Percentiles rank a stretch among this genome's conserved stretches.
Evolutionary conservation across 2,113 vertebrate species (phyloP).

Genomic region (Lagopus muta): DNA sequence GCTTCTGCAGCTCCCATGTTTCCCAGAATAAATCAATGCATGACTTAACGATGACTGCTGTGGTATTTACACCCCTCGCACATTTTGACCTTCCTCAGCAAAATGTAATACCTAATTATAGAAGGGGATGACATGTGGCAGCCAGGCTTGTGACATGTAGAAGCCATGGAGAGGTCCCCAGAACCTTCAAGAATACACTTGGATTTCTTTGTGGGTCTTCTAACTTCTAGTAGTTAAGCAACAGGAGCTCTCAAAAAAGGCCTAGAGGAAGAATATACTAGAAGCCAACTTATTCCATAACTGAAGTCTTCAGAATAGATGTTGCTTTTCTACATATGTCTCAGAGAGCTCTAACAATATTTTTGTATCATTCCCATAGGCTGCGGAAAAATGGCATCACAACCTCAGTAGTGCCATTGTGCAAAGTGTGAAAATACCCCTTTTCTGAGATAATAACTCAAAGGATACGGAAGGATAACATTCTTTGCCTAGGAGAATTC

Average conservation of each 20-base stretch:
- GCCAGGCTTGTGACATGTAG: neutral
- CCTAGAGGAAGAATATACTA: neutral
- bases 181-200: neutral
- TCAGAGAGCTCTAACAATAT: neutral
- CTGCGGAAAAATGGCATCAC: neutral
- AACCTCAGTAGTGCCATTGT: neutral
- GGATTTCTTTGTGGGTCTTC: slow-evolving; percentile 3
- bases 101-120: slow-evolving; percentile 56
- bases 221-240: neutral
- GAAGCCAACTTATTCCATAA: neutral
- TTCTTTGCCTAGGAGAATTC: neutral
- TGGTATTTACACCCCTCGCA: slow-evolving; percentile 42
- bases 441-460: neutral
- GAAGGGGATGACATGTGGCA: slow-evolving; percentile 1
- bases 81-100: slow-evolving; percentile 61
- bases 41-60: slow-evolving; percentile 58
- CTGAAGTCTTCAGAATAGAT: neutral
- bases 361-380: slow-evolving; percentile 16
- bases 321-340: neutral
- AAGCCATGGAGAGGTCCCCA: neutral
- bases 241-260: neutral
- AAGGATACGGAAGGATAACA: fast-evolving
- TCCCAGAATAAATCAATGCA: slow-evolving; percentile 66
- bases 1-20: slow-evolving; percentile 30
- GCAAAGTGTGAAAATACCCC: neutral